phyloP scores from a whole-genome alignment of 2,888 invertebrate genomes.

The Apomyelois bistriatella region DNA sequence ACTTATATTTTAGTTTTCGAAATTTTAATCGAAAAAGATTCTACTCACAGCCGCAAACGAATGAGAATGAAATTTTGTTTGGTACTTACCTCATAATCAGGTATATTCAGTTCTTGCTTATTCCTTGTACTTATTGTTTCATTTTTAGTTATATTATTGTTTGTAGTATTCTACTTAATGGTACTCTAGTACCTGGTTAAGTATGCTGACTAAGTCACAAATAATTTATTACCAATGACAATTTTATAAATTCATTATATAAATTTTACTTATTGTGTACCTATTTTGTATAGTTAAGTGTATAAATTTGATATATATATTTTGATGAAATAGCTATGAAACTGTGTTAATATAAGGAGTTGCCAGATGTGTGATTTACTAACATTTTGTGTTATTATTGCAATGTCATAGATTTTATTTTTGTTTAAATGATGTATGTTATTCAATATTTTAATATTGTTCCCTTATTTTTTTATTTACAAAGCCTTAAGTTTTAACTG shows the following conservation, averaged over 20 bases:
- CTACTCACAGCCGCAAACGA: background rate
- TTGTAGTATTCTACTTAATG: conserved; percentile 40
- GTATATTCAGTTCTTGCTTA: conserved; percentile 48
- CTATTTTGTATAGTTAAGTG: conserved; percentile 56
- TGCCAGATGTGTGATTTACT: conserved; percentile 70
- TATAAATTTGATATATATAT: conserved; percentile 63
- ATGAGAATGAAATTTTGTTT: conserved; percentile 15
- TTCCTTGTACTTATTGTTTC: conserved; percentile 40
- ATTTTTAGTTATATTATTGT: conserved; percentile 33
- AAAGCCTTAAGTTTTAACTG: background rate
- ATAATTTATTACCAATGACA: conserved; percentile 80
- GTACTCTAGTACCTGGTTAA: conserved; percentile 48
- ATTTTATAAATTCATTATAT: conserved; percentile 72
- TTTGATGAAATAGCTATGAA: conserved; percentile 51
- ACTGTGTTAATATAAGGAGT: conserved; percentile 52
- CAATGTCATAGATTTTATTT: conserved; percentile 9
- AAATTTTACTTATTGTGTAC: conserved; percentile 40
- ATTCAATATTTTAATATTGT: background rate
- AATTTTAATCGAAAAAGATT: too few relatives aligned
- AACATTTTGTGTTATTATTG: conserved; percentile 49
- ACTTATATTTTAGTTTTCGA: too few relatives aligned
- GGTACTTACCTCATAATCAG: conserved; percentile 65
- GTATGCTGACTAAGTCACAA: conserved; percentile 76
- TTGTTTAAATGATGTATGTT: conserved; percentile 2
- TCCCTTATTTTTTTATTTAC: background rate